phyloP scores from a whole-genome alignment of 2,113 vertebrate species.

The Myrmecobius fasciatus region DNA sequence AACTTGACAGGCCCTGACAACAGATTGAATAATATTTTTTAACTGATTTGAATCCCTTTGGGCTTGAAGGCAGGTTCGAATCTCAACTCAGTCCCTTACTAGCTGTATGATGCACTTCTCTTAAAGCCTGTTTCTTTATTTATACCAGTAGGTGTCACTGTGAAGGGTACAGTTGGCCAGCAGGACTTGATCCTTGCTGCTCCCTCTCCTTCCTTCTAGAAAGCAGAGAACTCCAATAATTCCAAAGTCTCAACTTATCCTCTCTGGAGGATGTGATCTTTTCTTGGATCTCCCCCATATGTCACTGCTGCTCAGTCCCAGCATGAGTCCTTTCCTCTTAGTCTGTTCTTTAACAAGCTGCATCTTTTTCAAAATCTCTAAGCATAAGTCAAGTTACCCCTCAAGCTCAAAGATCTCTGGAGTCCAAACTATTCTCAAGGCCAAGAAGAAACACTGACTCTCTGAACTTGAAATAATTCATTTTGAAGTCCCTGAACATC shows the following conservation, averaged over 20 bases:
- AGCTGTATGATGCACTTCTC: not conserved
- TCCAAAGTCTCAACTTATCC: not conserved
- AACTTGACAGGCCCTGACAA: not conserved
- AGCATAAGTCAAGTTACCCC: too few species aligned
- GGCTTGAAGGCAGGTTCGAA: not conserved
- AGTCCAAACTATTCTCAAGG: too few species aligned
- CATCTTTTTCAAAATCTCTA: too few species aligned
- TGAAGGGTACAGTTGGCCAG: not conserved
- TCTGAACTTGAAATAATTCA: too few species aligned
- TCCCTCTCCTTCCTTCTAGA: not conserved
- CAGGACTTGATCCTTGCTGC: not conserved
- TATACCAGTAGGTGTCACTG: not conserved
- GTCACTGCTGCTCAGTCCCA: too few species aligned
- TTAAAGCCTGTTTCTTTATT: not conserved
- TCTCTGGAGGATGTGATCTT: not conserved
- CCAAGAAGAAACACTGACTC: too few species aligned
- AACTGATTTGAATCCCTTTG: not conserved
- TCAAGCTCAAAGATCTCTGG: too few species aligned
- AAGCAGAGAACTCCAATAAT: not conserved
- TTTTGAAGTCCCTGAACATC: too few species aligned
- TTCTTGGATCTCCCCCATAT: too few species aligned
- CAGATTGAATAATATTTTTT: not conserved
- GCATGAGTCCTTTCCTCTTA: too few species aligned
- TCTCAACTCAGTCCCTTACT: not conserved
- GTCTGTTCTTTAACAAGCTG: too few species aligned